Evolutionary conservation across 2,113 vertebrate genomes (phyloP).

Genomic region (Donacobius atricapilla): DNA sequence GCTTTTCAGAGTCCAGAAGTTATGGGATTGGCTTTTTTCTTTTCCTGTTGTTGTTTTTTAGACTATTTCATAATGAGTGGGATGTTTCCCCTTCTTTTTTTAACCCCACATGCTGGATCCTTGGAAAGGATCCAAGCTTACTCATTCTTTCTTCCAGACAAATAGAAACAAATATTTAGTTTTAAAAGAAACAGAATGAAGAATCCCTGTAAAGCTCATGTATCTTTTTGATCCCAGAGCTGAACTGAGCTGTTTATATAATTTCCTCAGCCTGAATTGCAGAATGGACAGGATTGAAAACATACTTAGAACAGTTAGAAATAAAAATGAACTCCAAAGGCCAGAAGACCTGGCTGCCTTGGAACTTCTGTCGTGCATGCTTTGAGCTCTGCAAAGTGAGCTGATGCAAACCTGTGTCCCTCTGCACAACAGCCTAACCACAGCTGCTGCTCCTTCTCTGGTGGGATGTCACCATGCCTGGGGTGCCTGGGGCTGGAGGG

Average conservation of each 20-base stretch:
- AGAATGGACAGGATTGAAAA: background rate
- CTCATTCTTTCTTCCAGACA: slow-evolving; percentile 15
- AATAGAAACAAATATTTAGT: slow-evolving; percentile 36
- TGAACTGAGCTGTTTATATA: slow-evolving; percentile 28
- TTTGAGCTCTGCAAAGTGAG: background rate
- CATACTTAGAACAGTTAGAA: background rate
- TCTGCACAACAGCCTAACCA: background rate
- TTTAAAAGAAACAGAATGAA: background rate
- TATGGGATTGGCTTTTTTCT: background rate
- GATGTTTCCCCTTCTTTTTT: background rate
- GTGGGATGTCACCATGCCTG: background rate
- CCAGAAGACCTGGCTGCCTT: background rate
- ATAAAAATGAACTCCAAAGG: background rate
- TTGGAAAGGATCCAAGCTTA: slow-evolving; percentile 14
- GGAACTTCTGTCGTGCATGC: background rate
- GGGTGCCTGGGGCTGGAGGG: background rate
- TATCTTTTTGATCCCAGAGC: background rate
- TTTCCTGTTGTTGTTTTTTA: slow-evolving; percentile 38
- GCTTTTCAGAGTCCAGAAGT: background rate
- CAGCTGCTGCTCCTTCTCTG: background rate
- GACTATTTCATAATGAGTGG: background rate
- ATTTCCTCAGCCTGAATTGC: background rate
- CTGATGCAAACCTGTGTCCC: background rate
- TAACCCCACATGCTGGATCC: background rate
- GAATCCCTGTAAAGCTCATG: background rate